phyloP scores from a whole-genome alignment of 2,797 vertebrate species.

The Sternotherus odoratus region DNA sequence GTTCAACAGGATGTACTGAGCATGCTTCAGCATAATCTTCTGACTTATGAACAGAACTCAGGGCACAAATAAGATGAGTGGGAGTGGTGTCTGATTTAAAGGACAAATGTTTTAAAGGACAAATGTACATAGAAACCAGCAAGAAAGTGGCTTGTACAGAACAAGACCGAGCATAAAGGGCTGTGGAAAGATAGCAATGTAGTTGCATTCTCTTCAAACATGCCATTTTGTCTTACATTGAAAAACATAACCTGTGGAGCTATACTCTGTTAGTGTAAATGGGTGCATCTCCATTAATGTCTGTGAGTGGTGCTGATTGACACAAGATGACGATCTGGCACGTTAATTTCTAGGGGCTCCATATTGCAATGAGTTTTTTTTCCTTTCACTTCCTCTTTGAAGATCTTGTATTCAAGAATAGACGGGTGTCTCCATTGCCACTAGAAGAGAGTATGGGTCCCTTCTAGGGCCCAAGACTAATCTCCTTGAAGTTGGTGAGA shows the following conservation, averaged over 20 bases:
- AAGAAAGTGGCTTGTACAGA: no score
- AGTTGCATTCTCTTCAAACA: no score
- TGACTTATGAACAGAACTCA: no score
- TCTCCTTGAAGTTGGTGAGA: not conserved
- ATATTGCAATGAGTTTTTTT: not conserved
- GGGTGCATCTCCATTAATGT: not conserved
- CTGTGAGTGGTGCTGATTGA: rapidly evolving
- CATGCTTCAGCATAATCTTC: no score
- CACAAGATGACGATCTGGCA: not conserved
- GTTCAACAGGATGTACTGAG: no score
- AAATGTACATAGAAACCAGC: no score
- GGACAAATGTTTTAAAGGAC: no score
- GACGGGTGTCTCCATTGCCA: not conserved
- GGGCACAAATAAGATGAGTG: no score
- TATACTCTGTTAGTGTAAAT: not conserved
- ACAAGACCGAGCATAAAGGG: no score
- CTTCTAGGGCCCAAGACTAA: not conserved
- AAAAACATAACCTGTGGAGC: not conserved
- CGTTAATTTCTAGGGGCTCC: not conserved
- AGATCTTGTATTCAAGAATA: not conserved
- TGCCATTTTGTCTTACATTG: not conserved
- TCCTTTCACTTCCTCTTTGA: not conserved
- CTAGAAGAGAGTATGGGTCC: not conserved
- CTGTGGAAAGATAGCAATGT: no score
- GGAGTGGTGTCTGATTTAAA: no score